Percentiles rank a stretch among this genome's conserved stretches.
phyloP scores from a whole-genome alignment of 2,113 vertebrate genomes.

The Orientallactaga bullata region DNA sequence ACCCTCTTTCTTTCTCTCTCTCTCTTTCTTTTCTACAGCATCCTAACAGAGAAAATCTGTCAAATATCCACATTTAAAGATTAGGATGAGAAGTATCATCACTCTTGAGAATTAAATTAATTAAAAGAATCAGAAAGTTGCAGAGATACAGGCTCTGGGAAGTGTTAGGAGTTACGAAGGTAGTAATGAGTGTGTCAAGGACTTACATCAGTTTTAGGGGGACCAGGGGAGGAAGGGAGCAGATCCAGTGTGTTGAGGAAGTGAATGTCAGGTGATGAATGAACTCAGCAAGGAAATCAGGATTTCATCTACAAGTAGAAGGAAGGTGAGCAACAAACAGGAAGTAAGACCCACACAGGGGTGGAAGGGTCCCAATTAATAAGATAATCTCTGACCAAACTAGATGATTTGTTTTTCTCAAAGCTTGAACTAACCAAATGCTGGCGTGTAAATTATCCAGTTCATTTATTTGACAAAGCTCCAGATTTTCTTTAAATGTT shows the following conservation, averaged over 20 bases:
- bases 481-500: not conserved
- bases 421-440: not conserved
- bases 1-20: too few relatives aligned
- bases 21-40: too few relatives aligned
- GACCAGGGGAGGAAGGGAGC: not conserved
- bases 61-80: constrained; percentile 3
- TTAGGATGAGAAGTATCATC: not conserved
- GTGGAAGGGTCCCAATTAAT: not conserved
- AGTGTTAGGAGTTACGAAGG: not conserved
- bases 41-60: not conserved
- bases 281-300: not conserved
- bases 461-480: not conserved
- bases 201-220: not conserved
- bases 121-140: not conserved
- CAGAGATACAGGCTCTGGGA: not conserved
- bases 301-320: not conserved
- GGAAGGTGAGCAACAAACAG: not conserved
- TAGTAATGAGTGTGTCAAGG: not conserved
- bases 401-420: not conserved
- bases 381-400: not conserved
- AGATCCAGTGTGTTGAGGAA: not conserved
- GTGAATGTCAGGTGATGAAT: not conserved
- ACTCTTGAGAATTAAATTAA: not conserved
- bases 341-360: not conserved
- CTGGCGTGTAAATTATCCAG: not conserved